Base-by-base conservation (phyloP, 2,888 invertebrate genomes). In the Coecobrya sp. region DNA sequence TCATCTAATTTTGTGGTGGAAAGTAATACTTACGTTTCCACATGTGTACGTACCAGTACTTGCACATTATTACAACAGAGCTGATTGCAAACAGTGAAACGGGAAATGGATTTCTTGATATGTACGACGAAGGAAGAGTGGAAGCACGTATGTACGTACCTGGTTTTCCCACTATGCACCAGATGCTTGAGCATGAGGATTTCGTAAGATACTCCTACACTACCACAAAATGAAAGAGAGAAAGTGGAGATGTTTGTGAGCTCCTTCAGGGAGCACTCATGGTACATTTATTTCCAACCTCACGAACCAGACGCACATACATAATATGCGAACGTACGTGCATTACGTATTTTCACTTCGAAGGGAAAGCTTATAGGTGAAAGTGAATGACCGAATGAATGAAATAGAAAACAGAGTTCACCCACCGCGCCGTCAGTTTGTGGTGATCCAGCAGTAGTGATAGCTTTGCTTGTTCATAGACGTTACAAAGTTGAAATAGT, bases 321-420 rank as follows among this genome's bases (percentile, higher is more conserved):
- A 27, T 79, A 25, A 25, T 19, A 84, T 65, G 65, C 62, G 25
- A 42, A 65, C 45, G 55, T 59, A 82, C 82, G 19, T 59, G 62
- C 82, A 59, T 55, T 36, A n/a, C n/a, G n/a, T n/a, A 84, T 45
- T 84, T 65, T 62, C 45, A 22, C 25, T 84, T 65, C 25, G n/a
- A 19, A 49, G 25, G 10, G 19, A 45, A 4, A 65, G 25, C 11
- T 13, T 45, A 52, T 65, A 22, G 49, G 19, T 42, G 65, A 84
- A 59, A 65, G 84, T 88, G 65, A 81, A 88, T 88, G 88, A 65
- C 88, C 88, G 79, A 79, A 81, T 49, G 88, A 88, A 88, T 88
- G 88, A 88, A 81, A 81, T 11, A 52, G 62, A 76, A 59, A 49
- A 76, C 55, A 70, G 62, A 36, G 85, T 85, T 85, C 68, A 22